phyloP scores from a whole-genome alignment of 2,888 invertebrate genomes.

The Prosopocoilus inquinatus region DNA sequence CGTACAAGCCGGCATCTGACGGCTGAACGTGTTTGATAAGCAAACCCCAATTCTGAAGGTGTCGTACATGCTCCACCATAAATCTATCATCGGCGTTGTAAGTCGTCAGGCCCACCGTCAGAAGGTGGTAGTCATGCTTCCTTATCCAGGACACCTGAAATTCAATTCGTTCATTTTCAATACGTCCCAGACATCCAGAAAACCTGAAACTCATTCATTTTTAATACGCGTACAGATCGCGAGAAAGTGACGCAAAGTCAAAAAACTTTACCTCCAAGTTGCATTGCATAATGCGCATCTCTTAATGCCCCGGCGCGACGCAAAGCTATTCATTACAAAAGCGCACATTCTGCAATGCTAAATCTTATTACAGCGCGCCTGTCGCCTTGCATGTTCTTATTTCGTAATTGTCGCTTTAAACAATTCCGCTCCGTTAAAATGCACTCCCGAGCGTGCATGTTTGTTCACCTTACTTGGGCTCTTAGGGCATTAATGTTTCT shows the following conservation, averaged over 20 bases:
- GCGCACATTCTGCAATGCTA: no score
- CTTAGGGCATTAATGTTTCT: no score
- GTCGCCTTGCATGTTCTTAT: no score
- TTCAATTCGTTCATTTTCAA: conserved; percentile 13
- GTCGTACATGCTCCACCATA: conserved; percentile 62
- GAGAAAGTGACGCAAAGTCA: not conserved
- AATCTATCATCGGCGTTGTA: conserved; percentile 68
- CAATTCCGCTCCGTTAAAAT: no score
- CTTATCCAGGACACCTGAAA: conserved; percentile 69
- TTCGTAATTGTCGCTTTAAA: no score
- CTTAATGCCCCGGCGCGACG: no score
- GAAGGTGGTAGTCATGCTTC: conserved; percentile 65
- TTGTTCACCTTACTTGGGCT: no score
- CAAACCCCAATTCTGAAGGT: conserved; percentile 63
- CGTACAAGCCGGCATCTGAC: conserved; percentile 71
- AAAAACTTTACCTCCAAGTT: not conserved
- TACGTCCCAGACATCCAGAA: not conserved
- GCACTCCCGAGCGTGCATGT: no score
- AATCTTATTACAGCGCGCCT: no score
- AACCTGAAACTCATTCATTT: conserved; percentile 10
- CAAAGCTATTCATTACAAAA: no score
- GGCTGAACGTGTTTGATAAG: conserved; percentile 69
- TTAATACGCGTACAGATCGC: not conserved
- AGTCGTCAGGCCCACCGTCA: conserved; percentile 68
- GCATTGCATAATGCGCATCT: no score